phyloP scores from a whole-genome alignment of 2,888 invertebrate genomes.

The Tinea trinotella region DNA sequence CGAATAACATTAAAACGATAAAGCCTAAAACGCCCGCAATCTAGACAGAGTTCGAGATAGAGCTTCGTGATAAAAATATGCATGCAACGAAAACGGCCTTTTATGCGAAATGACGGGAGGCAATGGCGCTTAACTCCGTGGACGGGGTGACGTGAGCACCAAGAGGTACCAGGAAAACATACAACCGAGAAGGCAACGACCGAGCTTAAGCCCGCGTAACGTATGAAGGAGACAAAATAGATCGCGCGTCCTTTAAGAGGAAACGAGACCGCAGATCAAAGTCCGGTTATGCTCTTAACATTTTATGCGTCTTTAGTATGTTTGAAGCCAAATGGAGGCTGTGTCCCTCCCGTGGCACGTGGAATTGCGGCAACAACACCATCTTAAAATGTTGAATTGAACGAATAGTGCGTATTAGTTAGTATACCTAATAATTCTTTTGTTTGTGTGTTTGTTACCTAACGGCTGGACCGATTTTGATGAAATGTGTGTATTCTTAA shows the following conservation, averaged over 20 bases:
- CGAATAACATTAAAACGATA: too few relatives aligned
- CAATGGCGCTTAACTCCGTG: background rate
- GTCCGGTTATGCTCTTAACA: background rate
- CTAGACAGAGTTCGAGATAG: too few relatives aligned
- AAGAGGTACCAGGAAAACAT: slow-evolving; percentile 1
- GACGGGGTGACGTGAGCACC: slow-evolving; percentile 4
- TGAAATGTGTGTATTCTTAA: too few relatives aligned
- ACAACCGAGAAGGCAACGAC: background rate
- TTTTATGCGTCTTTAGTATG: background rate
- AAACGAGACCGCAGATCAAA: background rate
- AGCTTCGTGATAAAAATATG: too few relatives aligned
- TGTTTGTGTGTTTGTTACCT: too few relatives aligned
- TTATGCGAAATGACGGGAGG: background rate
- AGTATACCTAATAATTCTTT: too few relatives aligned
- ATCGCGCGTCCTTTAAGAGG: background rate
- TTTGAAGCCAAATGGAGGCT: background rate
- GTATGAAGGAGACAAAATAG: background rate
- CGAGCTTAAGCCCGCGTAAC: background rate
- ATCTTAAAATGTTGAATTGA: too few relatives aligned
- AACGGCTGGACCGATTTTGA: too few relatives aligned
- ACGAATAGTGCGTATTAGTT: too few relatives aligned
- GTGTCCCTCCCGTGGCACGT: background rate
- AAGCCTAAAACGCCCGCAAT: too few relatives aligned
- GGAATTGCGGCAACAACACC: background rate
- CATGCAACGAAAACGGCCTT: too few relatives aligned